A percentile compares a stretch with the other conserved stretches of the same genome.
Conservation (phyloP, 2,888 invertebrate genomes). For the Drosophila percnosoma region DNA sequence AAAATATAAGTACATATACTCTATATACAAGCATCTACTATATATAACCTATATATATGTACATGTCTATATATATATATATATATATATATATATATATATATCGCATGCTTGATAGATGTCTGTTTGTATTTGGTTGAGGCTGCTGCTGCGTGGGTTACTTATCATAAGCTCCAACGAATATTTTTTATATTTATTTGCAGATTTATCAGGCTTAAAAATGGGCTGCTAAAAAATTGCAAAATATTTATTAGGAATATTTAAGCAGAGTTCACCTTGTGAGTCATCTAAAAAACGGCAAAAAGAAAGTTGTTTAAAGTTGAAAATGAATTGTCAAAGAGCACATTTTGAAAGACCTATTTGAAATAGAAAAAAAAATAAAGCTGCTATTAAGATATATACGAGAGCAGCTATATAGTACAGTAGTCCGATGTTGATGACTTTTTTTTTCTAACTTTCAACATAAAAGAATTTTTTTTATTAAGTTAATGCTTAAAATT, state of each 20-base stretch:
- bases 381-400: not conserved
- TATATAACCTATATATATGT: not conserved
- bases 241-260: not conserved
- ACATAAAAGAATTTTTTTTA: not conserved
- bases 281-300: no score
- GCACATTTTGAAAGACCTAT: no score
- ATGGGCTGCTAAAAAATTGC: not conserved
- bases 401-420: not conserved
- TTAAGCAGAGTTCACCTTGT: not conserved
- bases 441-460: not conserved
- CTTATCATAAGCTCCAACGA: conserved; percentile 28
- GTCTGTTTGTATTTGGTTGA: not conserved
- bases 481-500: not conserved
- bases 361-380: not conserved
- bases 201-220: not conserved
- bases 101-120: not conserved
- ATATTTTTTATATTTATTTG: not conserved
- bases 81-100: not conserved
- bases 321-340: not conserved
- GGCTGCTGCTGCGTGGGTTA: conserved; percentile 8
- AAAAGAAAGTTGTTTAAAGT: not conserved
- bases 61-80: not conserved
- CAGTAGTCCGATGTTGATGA: not conserved
- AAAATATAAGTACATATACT: conserved; percentile 25
- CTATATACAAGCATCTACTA: conserved; percentile 1